Conservation (phyloP, 2,888 invertebrate genomes). For the Pediacus dermestoides region DNA sequence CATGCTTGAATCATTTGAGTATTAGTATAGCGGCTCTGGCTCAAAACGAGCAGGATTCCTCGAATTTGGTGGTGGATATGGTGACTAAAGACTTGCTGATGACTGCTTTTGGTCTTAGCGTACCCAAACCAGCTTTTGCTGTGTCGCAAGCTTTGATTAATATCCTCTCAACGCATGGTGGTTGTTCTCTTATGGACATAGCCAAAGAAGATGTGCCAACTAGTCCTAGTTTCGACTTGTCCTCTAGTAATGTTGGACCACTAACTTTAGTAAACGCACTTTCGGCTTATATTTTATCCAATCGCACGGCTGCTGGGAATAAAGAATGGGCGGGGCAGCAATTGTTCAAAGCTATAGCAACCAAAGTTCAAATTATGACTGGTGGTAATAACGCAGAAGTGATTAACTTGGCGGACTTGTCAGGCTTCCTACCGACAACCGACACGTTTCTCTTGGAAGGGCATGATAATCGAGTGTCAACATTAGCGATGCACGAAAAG, state of each 20-base stretch:
- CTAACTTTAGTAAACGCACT: slow-evolving; percentile 59
- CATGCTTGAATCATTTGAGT: slow-evolving; percentile 45
- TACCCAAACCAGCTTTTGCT: slow-evolving; percentile 49
- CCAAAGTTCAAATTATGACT: slow-evolving; percentile 45
- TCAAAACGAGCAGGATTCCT: slow-evolving; percentile 54
- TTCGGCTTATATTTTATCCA: slow-evolving; percentile 58
- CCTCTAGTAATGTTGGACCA: slow-evolving; percentile 40
- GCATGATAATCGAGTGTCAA: slow-evolving; percentile 51
- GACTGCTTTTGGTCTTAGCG: slow-evolving; percentile 44
- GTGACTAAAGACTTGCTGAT: slow-evolving; percentile 55
- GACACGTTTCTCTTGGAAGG: slow-evolving; percentile 50
- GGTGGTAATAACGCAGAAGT: slow-evolving; percentile 41
- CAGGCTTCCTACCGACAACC: slow-evolving; percentile 46
- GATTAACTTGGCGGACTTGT: slow-evolving; percentile 54
- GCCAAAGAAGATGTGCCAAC: slow-evolving; percentile 40
- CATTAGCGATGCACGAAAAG: slow-evolving; percentile 50
- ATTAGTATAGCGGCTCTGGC: slow-evolving; percentile 54
- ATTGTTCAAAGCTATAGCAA: slow-evolving; percentile 53
- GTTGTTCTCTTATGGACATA: slow-evolving; percentile 45
- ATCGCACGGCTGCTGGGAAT: slow-evolving; percentile 51
- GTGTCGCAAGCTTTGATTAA: slow-evolving; percentile 60
- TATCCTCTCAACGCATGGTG: slow-evolving; percentile 53
- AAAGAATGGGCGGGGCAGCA: slow-evolving; percentile 62
- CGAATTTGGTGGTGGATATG: slow-evolving; percentile 56
- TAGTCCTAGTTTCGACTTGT: slow-evolving; percentile 25